Conservation (phyloP, 2,888 invertebrate species). For the Drosophila conformis region DNA sequence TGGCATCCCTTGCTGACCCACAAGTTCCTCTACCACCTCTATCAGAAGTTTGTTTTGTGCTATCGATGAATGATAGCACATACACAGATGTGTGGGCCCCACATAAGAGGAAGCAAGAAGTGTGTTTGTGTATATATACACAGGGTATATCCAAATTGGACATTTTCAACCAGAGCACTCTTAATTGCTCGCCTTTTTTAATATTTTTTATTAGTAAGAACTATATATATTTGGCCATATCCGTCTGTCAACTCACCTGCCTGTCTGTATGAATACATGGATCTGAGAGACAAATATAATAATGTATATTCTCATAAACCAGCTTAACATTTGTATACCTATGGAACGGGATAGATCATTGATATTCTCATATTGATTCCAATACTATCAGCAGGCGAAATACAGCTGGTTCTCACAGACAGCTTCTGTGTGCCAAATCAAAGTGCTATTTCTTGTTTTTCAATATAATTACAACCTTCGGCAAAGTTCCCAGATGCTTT, state of each 20-base stretch:
- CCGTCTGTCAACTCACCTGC: neutral
- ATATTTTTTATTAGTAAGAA: neutral
- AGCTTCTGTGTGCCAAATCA: accelerated
- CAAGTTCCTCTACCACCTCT: neutral
- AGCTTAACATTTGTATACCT: neutral
- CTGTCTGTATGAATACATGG: neutral
- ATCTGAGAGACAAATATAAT: neutral
- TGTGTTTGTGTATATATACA: neutral
- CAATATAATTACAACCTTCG: neutral
- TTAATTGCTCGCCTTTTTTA: neutral
- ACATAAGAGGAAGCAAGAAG: neutral
- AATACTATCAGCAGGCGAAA: neutral
- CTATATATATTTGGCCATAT: neutral
- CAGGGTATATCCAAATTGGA: neutral
- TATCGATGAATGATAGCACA: neutral
- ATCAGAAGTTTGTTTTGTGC: neutral
- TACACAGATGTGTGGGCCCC: neutral
- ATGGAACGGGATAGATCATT: neutral
- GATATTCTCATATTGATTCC: neutral
- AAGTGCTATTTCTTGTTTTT: neutral
- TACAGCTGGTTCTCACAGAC: neutral
- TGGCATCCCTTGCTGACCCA: neutral
- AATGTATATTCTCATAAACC: neutral
- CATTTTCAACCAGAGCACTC: neutral
- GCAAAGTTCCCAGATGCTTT: neutral